Evolutionary conservation across 2,797 vertebrate species (phyloP).

Genomic region (Malurus leucopterus): DNA sequence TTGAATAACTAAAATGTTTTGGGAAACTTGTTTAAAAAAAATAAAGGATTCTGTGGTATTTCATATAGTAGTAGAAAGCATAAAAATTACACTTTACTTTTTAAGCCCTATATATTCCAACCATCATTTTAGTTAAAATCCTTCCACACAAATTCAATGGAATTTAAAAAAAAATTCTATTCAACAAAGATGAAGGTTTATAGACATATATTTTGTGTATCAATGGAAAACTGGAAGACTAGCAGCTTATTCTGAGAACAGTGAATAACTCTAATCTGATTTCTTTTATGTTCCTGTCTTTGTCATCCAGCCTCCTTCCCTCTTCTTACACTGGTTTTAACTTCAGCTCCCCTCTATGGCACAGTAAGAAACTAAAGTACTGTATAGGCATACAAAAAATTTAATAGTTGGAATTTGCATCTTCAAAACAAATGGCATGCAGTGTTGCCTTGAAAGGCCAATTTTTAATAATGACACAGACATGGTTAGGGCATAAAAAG

Average conservation of each 20-base stretch:
- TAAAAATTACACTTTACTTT: neutral
- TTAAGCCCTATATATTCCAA: neutral
- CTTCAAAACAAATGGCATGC: neutral
- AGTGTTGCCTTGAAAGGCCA: too few relatives aligned
- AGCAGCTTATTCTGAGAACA: neutral
- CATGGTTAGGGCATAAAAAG: too few relatives aligned
- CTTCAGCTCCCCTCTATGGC: neutral
- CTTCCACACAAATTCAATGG: neutral
- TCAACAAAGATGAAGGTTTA: neutral
- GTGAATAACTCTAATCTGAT: neutral
- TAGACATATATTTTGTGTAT: neutral
- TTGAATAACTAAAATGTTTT: neutral
- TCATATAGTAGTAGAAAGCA: neutral
- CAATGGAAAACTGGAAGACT: neutral
- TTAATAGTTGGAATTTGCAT: neutral
- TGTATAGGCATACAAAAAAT: neutral
- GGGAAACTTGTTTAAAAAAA: neutral
- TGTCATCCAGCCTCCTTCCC: accelerated
- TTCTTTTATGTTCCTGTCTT: neutral
- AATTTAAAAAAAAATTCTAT: neutral
- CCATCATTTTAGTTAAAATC: neutral
- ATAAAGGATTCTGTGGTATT: neutral
- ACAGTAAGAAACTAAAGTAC: neutral
- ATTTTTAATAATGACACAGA: too few relatives aligned
- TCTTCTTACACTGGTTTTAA: neutral